A percentile compares a stretch with the other conserved stretches of the same genome.
phyloP scores from a whole-genome alignment of 1,140 invertebrate species.

The Saccostrea cuccullata region DNA sequence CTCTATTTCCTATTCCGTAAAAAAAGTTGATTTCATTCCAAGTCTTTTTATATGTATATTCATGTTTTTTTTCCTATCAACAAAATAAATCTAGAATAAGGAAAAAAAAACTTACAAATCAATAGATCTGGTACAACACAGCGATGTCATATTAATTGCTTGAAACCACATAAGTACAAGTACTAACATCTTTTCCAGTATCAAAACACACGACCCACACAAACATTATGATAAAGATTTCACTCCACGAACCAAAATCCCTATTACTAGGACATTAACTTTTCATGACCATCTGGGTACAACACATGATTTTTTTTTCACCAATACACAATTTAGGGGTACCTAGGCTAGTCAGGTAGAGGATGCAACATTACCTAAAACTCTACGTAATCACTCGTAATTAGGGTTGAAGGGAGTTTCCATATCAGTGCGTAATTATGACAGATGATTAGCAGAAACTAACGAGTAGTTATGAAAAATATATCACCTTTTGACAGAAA shows the following conservation, averaged over 20 bases:
- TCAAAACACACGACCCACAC: background rate
- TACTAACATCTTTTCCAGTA: background rate
- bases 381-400: background rate
- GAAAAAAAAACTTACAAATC: background rate
- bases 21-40: background rate
- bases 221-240: background rate
- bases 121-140: background rate
- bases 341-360: background rate
- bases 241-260: background rate
- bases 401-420: background rate
- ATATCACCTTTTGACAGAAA: constrained; percentile 6
- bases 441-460: background rate
- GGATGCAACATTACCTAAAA: background rate
- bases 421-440: background rate
- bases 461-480: background rate
- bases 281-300: background rate
- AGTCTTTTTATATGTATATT: background rate
- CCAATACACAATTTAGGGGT: background rate
- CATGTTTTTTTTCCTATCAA: background rate
- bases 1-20: background rate
- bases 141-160: background rate
- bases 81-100: background rate
- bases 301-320: background rate
- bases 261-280: background rate
- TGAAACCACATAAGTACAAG: too few relatives aligned